Conservation (phyloP, 2,888 invertebrate genomes). For the Polydrusus tereticollis region DNA sequence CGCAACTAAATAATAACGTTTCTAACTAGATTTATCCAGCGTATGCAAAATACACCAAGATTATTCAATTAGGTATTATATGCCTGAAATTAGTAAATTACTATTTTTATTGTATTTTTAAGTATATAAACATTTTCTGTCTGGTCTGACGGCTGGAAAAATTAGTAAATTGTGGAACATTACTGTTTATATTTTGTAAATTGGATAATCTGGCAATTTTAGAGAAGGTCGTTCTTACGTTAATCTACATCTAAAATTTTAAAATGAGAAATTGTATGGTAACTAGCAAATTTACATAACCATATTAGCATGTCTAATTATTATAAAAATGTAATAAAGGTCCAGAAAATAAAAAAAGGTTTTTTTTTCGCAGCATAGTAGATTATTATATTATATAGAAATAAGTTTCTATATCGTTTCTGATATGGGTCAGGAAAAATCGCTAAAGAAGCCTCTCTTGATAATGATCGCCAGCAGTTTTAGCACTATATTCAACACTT, state of each 20-base stretch:
- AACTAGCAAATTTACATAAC: too few species aligned
- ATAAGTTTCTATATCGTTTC: too few species aligned
- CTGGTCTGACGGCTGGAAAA: conserved; percentile 17
- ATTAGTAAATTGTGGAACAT: conserved; percentile 26
- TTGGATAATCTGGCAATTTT: conserved; percentile 23
- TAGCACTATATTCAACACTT: too few species aligned
- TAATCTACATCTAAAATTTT: background rate
- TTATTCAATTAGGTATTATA: conserved; percentile 6
- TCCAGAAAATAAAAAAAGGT: too few species aligned
- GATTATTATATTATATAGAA: too few species aligned
- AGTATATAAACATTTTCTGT: conserved; percentile 1
- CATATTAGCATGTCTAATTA: too few species aligned
- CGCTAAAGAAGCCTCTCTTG: too few species aligned
- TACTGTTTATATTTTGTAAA: conserved; percentile 9
- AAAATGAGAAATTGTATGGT: too few species aligned
- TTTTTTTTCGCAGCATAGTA: too few species aligned
- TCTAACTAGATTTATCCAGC: background rate
- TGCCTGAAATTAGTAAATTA: conserved; percentile 2
- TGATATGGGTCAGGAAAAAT: too few species aligned
- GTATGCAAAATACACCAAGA: conserved; percentile 10
- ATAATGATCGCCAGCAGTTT: too few species aligned
- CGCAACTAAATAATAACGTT: conserved; percentile 5
- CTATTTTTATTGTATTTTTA: conserved; percentile 1
- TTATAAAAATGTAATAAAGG: too few species aligned
- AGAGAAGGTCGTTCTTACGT: conserved; percentile 2